phyloP scores from a whole-genome alignment of 1,140 invertebrate genomes.

The Drosophila littoralis region DNA sequence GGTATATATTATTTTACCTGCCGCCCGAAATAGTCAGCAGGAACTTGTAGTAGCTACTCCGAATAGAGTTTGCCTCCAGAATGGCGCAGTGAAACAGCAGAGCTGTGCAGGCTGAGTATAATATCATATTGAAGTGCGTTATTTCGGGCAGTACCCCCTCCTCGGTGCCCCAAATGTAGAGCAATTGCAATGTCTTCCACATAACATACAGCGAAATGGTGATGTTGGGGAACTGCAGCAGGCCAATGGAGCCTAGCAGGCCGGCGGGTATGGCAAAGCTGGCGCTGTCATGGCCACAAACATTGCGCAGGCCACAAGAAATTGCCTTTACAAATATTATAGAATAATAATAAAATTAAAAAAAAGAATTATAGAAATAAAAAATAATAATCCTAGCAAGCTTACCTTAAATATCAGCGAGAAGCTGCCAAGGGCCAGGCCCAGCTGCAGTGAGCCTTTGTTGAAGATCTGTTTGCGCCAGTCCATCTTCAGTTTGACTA shows the following conservation, averaged over 20 bases:
- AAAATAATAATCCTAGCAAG: neutral
- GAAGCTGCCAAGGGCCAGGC: constrained; percentile 87
- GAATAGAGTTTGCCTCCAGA: constrained; percentile 90
- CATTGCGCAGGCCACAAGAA: constrained; percentile 87
- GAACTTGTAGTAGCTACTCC: constrained; percentile 94
- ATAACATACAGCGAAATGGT: constrained; percentile 88
- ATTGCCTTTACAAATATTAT: constrained; percentile 76
- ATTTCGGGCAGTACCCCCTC: constrained; percentile 86
- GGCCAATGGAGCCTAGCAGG: constrained; percentile 87
- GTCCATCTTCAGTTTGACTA: constrained; percentile 85
- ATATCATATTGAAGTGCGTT: constrained; percentile 87
- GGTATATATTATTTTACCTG: neutral
- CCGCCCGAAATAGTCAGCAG: constrained; percentile 87
- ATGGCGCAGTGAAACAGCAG: constrained; percentile 91
- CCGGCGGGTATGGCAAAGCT: constrained; percentile 87
- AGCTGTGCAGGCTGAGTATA: constrained; percentile 91
- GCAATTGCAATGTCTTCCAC: constrained; percentile 88
- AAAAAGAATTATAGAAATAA: neutral
- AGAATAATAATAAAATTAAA: neutral
- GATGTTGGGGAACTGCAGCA: constrained; percentile 87
- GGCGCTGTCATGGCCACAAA: constrained; percentile 85
- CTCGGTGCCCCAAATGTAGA: constrained; percentile 87
- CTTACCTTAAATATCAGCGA: constrained; percentile 87
- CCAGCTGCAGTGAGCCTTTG: constrained; percentile 86
- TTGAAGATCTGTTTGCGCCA: constrained; percentile 85